Evolutionary conservation across 1,140 invertebrate genomes (phyloP).

Genomic region (Lepidotrigona ventralis): DNA sequence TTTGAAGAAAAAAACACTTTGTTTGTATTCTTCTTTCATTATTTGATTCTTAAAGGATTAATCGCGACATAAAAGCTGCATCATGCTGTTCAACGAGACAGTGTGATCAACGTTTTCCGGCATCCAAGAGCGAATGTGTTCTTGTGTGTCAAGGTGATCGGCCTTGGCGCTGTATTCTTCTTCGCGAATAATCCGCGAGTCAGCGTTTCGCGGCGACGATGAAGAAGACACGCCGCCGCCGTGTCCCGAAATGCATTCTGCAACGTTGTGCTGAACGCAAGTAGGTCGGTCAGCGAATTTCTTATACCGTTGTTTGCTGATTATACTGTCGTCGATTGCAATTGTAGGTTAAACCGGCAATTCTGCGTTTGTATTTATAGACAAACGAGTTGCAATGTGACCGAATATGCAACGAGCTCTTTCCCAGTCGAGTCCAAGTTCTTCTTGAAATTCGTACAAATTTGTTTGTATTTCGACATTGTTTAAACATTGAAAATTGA

Average conservation of each 20-base stretch:
- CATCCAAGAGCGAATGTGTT: conserved; percentile 43
- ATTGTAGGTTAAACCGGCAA: not conserved
- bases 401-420: not conserved
- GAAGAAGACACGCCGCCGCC: not conserved
- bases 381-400: not conserved
- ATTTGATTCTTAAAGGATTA: not conserved
- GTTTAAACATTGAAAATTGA: not conserved
- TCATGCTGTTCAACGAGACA: not conserved
- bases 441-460: too few species aligned
- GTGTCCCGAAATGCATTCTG: not conserved
- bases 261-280: not conserved
- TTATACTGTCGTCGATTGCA: not conserved
- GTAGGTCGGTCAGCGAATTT: conserved; percentile 38
- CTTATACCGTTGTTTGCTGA: not conserved
- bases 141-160: conserved; percentile 60
- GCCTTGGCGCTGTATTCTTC: conserved; percentile 31
- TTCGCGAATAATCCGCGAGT: conserved; percentile 36
- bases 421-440: not conserved
- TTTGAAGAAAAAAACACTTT: too few species aligned
- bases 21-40: not conserved
- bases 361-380: not conserved
- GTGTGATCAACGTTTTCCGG: conserved; percentile 69
- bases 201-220: conserved; percentile 40
- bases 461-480: not conserved
- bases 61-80: not conserved